A percentile compares a stretch with the other conserved stretches of the same genome.
Conservation (phyloP, 2,113 vertebrate species). For the Actenoides hombroni region DNA sequence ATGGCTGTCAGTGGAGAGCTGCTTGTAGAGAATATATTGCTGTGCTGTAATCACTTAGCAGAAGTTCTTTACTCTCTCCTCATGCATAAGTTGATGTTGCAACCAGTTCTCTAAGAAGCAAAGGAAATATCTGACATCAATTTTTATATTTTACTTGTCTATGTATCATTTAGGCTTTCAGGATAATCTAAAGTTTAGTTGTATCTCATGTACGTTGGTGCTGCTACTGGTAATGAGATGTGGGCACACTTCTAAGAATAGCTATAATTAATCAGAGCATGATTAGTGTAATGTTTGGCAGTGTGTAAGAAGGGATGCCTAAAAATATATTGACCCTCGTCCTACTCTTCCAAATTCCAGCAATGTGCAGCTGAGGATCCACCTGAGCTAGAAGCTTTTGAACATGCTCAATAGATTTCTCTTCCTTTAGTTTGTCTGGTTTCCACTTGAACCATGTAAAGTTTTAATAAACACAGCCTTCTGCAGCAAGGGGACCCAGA, state of each 20-base stretch:
- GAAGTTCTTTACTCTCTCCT: neutral
- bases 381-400: neutral
- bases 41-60: neutral
- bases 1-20: neutral
- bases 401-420: neutral
- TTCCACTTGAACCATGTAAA: neutral
- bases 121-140: neutral
- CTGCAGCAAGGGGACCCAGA: neutral
- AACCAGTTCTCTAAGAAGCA: neutral
- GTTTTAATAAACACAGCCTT: neutral
- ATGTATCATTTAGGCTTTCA: neutral
- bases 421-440: neutral
- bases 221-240: neutral
- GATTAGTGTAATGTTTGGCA: neutral
- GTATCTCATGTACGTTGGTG: neutral
- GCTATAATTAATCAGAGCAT: neutral
- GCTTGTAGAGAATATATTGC: neutral
- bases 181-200: neutral
- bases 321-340: neutral
- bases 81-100: accelerated
- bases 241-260: neutral
- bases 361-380: neutral
- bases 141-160: neutral
- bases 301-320: neutral
- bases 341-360: neutral